Evolutionary conservation across 2,888 invertebrate genomes (phyloP), one percentile per base, ranked within the genome.

Genomic region (Stictocephala bisonia): DNA sequence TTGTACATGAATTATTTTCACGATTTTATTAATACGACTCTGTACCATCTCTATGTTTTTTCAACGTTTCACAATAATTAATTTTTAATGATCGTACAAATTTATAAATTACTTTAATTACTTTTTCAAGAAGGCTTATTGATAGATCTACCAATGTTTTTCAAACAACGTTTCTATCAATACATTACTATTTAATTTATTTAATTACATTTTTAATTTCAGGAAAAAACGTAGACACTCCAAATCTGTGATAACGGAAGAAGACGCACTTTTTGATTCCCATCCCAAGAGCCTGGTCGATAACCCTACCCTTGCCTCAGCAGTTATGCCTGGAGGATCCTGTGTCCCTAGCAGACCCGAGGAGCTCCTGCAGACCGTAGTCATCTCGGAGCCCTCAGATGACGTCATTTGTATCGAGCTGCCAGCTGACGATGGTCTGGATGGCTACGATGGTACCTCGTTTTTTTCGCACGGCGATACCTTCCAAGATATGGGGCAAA

Each of bases 391-490:
- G 22, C 66, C 74, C 11, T 56, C 56, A 11, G 74, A 78, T 50
- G 78, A 78, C 67, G 75, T 78, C 44, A 76, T 78, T 22, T 78
- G 75, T 73, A 76, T 78, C 13, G 76, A 78, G 50, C 64, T 78
- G 9, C 73, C 73, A 7, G 27, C 73, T 3, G 64, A 69, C n/a
- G 72, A 73, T 31, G 68, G 40, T 29, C 22, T 67, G 18, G 67
- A 68, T 15, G 64, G 40, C 24, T 71, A 71, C 70, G 70, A 71
- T 29, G 58, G 70, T 15, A 48, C 26, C 7, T 27, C 27, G 7
- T 71, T 71, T 44, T 71, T 71, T 44, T 20, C 64, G 2, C 64
- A 31, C 13, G 64, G 64, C 1, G 64, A 64, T 18, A 40, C 40
- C 35, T 64, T 64, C 40, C 26, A 27, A 13, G 60, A 60, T 15